These are phyloP conservation scores for Cyrtodaria siliqua DNA, from an alignment of 2,888 invertebrate genomes.

Conservation along the genomic window DNA sequence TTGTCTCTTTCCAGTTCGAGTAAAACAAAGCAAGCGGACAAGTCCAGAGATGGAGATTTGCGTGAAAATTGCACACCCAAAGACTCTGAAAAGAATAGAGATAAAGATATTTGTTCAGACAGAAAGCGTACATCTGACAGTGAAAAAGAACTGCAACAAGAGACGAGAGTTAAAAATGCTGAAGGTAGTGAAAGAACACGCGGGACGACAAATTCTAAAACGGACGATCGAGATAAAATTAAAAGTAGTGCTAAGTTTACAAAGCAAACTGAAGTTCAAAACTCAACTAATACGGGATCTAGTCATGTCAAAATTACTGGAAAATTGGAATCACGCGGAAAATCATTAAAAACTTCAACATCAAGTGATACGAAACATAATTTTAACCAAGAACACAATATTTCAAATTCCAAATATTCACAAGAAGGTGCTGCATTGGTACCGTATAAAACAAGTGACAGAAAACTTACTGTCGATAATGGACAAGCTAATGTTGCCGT, in stretches of 20 bases:
- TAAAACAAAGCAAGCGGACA: constrained; percentile 24
- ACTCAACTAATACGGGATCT: no score
- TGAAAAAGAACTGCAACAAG: neutral
- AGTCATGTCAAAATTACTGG: no score
- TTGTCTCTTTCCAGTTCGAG: constrained; percentile 45
- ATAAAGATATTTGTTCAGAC: neutral
- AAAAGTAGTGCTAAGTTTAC: constrained; percentile 43
- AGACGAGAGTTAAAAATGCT: constrained; percentile 14
- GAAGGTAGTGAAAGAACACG: constrained; percentile 48
- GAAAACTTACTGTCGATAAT: neutral
- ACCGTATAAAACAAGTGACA: neutral
- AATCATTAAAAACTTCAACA: no score
- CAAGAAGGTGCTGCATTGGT: no score
- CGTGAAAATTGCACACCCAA: neutral
- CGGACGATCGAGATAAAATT: constrained; percentile 52
- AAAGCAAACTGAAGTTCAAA: neutral
- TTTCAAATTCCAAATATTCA: no score
- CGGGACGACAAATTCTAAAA: constrained; percentile 45
- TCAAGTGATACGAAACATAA: no score
- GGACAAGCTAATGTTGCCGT: neutral
- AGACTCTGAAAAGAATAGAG: neutral
- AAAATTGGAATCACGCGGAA: no score
- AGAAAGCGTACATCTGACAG: neutral
- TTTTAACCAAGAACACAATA: no score
- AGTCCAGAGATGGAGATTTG: constrained; percentile 18